Base-by-base conservation (phyloP, 64 coral and sea anemone species). In the Actinia tenebrosa region DNA sequence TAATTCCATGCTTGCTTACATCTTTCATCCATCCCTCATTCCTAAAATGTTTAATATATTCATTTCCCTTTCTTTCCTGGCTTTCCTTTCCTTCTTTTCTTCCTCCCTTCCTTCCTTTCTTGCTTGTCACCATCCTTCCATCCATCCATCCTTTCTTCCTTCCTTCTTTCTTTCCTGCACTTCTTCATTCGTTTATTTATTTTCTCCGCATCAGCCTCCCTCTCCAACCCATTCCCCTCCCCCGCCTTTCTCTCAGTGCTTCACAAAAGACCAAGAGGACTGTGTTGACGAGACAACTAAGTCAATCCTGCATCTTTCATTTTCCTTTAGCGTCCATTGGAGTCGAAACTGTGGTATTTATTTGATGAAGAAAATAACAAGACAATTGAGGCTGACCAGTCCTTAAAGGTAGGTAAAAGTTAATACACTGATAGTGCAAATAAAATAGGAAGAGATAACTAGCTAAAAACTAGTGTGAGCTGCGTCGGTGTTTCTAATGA, bases 341-440 rank as follows among this genome's bases (percentile, higher is more conserved):
- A 81, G 3, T 81, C 10, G 50, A 81, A 50, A 0, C 20, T 37
- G 46, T 90, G 61, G 61, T 45, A 30, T 84, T 42, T 89, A 20
- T 71, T 72, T 84, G 60, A 87, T 22, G 68, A 87, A 46, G 85
- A 87, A 62, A 87, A 71, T 45, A 64, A 87, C 37, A 87, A 72
- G 30, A 44, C 85, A 44, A 47, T 53, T 45, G 60, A 43, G 71
- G 44, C 52, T 79, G 52, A 91, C 50, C 30, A 79, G 56, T 86
- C 55, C 15, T 18, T 91, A 4, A 86, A 60, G 83, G 89, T 91
- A 91, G 79, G 30, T 18, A 10, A 37, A 37, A 37, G 30, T 0
- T 37, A 37, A 37, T 37, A 37, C 30, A 37, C 30, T 37, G 30
- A 37, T 37, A 37, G 30, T 37, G 30, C 30, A 37, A 37, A 37